Conservation (phyloP, 2,797 vertebrate genomes). For the Ctenochaetus hawaiiensis region DNA sequence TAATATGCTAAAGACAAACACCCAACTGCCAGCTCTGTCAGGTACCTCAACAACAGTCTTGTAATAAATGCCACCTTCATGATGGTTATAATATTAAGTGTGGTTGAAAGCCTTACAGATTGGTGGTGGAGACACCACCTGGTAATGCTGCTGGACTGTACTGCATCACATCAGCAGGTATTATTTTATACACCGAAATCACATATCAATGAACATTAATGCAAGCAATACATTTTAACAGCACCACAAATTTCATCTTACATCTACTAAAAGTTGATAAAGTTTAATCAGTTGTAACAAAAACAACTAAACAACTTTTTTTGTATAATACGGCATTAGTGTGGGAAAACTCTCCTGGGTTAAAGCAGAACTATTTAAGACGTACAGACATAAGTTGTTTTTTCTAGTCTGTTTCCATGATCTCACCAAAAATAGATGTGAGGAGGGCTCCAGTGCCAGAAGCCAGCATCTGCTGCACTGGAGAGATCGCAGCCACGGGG, state of each 20-base stretch:
- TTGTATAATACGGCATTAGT: background rate
- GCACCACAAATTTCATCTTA: no score
- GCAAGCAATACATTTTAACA: background rate
- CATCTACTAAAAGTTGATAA: no score
- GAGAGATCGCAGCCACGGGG: conserved; percentile 87
- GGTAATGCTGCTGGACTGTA: background rate
- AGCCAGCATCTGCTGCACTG: conserved; percentile 95
- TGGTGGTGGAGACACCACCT: background rate
- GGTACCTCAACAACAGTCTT: background rate
- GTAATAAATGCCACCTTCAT: background rate
- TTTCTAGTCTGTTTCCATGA: conserved; percentile 13
- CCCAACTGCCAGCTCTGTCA: background rate
- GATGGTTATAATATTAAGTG: background rate
- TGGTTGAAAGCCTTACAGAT: background rate
- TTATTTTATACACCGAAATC: background rate
- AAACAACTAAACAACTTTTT: background rate
- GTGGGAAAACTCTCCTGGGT: background rate
- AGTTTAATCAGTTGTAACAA: background rate
- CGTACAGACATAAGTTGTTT: background rate
- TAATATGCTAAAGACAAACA: background rate
- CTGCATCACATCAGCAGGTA: no score
- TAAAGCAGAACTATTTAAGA: background rate
- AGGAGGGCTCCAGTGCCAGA: conserved; percentile 94
- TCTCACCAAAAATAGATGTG: conserved; percentile 95
- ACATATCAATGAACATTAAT: background rate